Conservation (phyloP, 2,113 vertebrate species). For the Nycticryphes semicollaris region DNA sequence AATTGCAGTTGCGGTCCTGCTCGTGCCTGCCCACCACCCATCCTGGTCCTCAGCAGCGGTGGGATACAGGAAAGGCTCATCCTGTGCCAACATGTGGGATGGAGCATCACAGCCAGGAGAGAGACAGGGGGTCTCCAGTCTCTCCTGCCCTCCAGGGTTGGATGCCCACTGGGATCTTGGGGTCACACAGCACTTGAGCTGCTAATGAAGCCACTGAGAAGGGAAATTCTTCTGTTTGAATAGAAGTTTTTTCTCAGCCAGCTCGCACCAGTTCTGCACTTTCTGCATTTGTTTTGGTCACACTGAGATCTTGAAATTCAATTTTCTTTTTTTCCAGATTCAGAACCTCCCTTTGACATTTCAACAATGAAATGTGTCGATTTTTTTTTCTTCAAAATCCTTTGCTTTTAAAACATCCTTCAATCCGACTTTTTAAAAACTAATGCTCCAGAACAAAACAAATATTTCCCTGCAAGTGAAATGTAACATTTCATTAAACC, state of each 20-base stretch:
- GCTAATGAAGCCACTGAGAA: not conserved
- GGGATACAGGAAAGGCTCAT: not conserved
- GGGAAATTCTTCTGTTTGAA: not conserved
- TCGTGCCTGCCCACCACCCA: rapidly evolving
- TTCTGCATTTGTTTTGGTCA: not conserved
- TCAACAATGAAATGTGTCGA: not conserved
- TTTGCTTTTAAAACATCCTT: not conserved
- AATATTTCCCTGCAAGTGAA: slow-evolving; percentile 1
- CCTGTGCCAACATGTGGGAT: rapidly evolving
- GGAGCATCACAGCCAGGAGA: rapidly evolving
- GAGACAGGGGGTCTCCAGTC: rapidly evolving
- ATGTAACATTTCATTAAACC: slow-evolving; percentile 48
- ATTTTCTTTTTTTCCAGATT: slow-evolving; percentile 14
- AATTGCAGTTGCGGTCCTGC: not conserved
- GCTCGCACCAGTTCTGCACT: not conserved
- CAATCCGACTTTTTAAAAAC: slow-evolving; percentile 25
- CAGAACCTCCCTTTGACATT: slow-evolving; percentile 21
- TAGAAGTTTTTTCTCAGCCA: not conserved
- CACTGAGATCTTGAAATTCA: not conserved
- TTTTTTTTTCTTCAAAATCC: slow-evolving; percentile 20
- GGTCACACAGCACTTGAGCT: not conserved
- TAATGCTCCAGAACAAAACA: slow-evolving; percentile 27
- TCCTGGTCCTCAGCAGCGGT: rapidly evolving
- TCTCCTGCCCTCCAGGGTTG: rapidly evolving
- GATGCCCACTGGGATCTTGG: rapidly evolving